A percentile compares a stretch with the other conserved stretches of the same genome.
Evolutionary conservation across 2,113 vertebrate species (phyloP).

Genomic region (Romanogobio albipinnatus): DNA sequence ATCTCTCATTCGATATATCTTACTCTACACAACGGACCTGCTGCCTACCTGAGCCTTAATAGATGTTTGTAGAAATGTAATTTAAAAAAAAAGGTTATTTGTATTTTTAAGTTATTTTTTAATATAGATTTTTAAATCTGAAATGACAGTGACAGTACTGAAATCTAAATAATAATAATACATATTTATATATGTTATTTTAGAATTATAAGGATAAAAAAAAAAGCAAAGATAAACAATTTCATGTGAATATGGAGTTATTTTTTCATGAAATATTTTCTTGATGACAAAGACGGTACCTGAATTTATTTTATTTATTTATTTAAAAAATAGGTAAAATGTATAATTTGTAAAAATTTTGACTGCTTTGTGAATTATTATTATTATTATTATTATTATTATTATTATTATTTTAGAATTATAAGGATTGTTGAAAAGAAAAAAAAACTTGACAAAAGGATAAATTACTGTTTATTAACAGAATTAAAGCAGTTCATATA

Average conservation of each 20-base stretch:
- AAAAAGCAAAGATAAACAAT: neutral
- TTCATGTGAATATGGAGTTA: neutral
- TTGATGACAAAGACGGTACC: neutral
- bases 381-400: neutral
- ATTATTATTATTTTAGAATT: neutral
- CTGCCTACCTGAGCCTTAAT: conserved; percentile 32
- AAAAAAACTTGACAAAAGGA: neutral
- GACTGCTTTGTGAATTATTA: neutral
- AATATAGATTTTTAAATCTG: neutral
- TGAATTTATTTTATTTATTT: too few species aligned
- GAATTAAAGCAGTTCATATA: neutral
- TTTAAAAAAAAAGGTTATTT: too few species aligned
- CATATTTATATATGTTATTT: neutral
- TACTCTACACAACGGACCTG: conserved; percentile 23
- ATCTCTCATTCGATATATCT: conserved; percentile 41
- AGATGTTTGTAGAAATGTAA: neutral
- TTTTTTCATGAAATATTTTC: neutral
- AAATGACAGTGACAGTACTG: neutral
- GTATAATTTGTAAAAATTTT: neutral
- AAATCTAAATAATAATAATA: neutral
- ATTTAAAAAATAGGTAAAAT: too few species aligned
- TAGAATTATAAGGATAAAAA: neutral
- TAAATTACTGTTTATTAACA: neutral
- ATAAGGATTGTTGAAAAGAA: neutral
- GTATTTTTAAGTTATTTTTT: too few species aligned